phyloP scores from a whole-genome alignment of 2,888 invertebrate species.

The Ichneumon xanthorius region DNA sequence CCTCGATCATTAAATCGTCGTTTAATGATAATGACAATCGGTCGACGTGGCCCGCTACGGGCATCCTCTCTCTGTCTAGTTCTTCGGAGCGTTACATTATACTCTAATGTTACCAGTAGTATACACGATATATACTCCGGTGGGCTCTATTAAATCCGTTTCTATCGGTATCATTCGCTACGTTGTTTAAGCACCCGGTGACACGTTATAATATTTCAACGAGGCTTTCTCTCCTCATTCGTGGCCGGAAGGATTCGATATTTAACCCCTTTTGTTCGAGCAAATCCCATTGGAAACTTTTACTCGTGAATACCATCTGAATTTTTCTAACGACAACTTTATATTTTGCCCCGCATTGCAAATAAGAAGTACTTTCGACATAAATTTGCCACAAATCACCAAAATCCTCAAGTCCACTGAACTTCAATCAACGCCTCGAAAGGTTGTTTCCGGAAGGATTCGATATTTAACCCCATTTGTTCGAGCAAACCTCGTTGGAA shows the following conservation, averaged over 20 bases:
- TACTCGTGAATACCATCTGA: not conserved
- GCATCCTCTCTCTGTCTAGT: constrained; percentile 62
- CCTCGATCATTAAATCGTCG: constrained; percentile 81
- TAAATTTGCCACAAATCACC: too few relatives aligned
- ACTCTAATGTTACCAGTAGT: constrained; percentile 60
- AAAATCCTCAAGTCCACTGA: not conserved
- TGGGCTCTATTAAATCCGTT: constrained; percentile 65
- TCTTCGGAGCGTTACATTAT: constrained; percentile 66
- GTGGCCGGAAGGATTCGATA: constrained; percentile 7
- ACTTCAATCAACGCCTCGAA: not conserved
- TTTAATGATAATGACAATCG: constrained; percentile 80
- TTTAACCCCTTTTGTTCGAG: not conserved
- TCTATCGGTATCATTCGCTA: constrained; percentile 66
- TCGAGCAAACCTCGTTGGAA: not conserved
- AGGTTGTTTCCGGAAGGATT: not conserved
- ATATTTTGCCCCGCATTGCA: too few relatives aligned
- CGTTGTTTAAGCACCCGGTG: constrained; percentile 63
- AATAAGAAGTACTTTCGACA: too few relatives aligned
- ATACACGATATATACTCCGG: constrained; percentile 24
- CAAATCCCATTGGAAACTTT: not conserved
- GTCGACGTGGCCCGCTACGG: constrained; percentile 67
- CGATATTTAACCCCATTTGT: constrained; percentile 2
- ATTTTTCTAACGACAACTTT: not conserved
- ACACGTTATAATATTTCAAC: constrained; percentile 56
- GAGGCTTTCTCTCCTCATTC: constrained; percentile 28